Percentiles rank a stretch among this genome's conserved stretches.
These are phyloP conservation scores for Glaucidium brasilianum DNA, from an alignment of 2,113 vertebrate genomes.

Conservation along the genomic window DNA sequence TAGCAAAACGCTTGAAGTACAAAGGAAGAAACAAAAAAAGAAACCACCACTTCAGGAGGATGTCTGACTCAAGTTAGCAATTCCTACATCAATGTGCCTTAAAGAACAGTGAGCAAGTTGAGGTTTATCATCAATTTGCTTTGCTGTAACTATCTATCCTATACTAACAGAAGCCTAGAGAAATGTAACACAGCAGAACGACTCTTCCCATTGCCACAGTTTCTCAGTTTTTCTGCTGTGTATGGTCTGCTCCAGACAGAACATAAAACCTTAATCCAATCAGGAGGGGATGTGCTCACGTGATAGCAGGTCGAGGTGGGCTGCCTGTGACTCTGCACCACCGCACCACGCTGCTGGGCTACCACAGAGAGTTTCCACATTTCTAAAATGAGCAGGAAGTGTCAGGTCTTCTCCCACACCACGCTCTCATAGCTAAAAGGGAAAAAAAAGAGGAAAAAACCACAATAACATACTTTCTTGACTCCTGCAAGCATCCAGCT, in stretches of 20 bases:
- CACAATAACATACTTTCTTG: background rate
- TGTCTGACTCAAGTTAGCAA: background rate
- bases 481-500: background rate
- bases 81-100: background rate
- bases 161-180: background rate
- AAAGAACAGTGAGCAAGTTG: background rate
- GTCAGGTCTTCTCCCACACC: background rate
- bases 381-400: background rate
- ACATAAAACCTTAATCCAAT: background rate
- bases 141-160: background rate
- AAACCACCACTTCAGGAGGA: background rate
- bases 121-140: background rate
- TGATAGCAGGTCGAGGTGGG: fast-evolving
- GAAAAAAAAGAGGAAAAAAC: fast-evolving
- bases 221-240: background rate
- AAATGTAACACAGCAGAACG: background rate
- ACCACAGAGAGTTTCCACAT: background rate
- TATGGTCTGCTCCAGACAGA: background rate
- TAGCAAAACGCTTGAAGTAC: background rate
- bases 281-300: background rate
- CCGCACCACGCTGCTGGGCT: no score
- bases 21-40: background rate
- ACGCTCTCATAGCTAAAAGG: background rate
- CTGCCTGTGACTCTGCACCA: background rate
- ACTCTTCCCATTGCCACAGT: background rate